These are phyloP conservation scores for Caenorhabditis briggsae DNA, from an alignment of 1,140 invertebrate genomes.

Conservation along the genomic window DNA sequence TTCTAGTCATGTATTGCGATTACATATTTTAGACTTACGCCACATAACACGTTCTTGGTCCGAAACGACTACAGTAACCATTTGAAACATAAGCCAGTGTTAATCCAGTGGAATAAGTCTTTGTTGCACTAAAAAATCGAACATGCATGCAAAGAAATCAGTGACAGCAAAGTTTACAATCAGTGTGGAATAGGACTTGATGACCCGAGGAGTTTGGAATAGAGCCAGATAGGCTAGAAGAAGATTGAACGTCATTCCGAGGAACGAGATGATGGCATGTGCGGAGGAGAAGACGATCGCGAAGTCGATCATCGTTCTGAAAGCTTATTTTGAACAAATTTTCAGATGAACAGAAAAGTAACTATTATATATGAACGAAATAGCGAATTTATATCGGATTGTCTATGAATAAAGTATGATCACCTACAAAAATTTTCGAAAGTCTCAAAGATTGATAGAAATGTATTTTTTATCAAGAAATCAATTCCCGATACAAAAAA, in stretches of 20 bases:
- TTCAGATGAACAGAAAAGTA: too few relatives aligned
- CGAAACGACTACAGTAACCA: constrained; percentile 51
- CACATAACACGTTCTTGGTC: constrained; percentile 45
- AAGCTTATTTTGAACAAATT: not conserved
- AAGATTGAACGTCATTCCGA: constrained; percentile 19
- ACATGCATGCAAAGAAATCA: constrained; percentile 49
- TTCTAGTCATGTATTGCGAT: too few relatives aligned
- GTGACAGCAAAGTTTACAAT: constrained; percentile 58
- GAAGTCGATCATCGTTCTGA: constrained; percentile 28
- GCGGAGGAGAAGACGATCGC: not conserved
- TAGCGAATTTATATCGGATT: too few relatives aligned
- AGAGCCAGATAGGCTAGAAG: constrained; percentile 54
- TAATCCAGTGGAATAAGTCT: constrained; percentile 56
- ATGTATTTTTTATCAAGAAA: too few relatives aligned
- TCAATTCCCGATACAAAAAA: too few relatives aligned
- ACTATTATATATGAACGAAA: too few relatives aligned
- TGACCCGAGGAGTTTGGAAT: constrained; percentile 49
- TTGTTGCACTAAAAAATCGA: constrained; percentile 56
- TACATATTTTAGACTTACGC: constrained; percentile 5
- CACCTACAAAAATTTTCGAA: too few relatives aligned
- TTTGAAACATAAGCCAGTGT: constrained; percentile 58
- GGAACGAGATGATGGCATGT: constrained; percentile 22
- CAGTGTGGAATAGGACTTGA: constrained; percentile 52
- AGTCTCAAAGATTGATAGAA: too few relatives aligned
- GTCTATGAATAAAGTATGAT: too few relatives aligned